These are phyloP conservation scores for Sacculina carcini DNA, from an alignment of 2,888 invertebrate species.

Conservation along the genomic window DNA sequence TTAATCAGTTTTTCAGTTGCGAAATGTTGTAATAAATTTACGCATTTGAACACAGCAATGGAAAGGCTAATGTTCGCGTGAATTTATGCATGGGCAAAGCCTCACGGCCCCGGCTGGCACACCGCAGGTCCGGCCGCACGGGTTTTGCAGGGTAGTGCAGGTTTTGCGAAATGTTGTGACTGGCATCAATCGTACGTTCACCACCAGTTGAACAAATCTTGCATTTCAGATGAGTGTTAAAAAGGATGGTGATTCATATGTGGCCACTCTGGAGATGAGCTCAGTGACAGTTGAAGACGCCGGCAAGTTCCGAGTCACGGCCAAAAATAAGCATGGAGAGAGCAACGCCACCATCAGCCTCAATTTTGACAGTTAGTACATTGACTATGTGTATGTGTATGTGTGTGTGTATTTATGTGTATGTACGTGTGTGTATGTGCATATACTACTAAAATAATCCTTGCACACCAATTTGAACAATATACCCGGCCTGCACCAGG, in stretches of 20 bases:
- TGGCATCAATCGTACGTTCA: not conserved
- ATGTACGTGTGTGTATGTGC: constrained; percentile 1
- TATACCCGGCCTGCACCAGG: too few species aligned
- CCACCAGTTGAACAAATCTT: not conserved
- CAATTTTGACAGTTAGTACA: constrained; percentile 86
- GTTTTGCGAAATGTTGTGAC: not conserved
- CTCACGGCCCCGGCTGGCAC: too few species aligned
- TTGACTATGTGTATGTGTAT: not conserved
- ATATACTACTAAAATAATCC: too few species aligned
- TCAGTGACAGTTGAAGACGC: constrained; percentile 90
- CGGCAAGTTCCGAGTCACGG: constrained; percentile 86
- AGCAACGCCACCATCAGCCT: constrained; percentile 89
- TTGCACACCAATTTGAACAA: too few species aligned
- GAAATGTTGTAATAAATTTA: too few species aligned
- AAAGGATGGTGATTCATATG: constrained; percentile 77
- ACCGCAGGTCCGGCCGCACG: too few species aligned
- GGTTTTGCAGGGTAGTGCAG: not conserved
- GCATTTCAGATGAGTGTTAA: constrained; percentile 46
- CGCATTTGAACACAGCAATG: too few species aligned
- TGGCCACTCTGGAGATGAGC: constrained; percentile 71
- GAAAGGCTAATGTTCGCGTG: too few species aligned
- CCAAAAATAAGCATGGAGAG: constrained; percentile 91
- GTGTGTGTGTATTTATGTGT: constrained; percentile 1
- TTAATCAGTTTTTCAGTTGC: too few species aligned
- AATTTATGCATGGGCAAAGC: too few species aligned